These are phyloP conservation scores for Diadumene lineata DNA, from an alignment of 92 coral and sea anemone genomes.

Conservation along the genomic window DNA sequence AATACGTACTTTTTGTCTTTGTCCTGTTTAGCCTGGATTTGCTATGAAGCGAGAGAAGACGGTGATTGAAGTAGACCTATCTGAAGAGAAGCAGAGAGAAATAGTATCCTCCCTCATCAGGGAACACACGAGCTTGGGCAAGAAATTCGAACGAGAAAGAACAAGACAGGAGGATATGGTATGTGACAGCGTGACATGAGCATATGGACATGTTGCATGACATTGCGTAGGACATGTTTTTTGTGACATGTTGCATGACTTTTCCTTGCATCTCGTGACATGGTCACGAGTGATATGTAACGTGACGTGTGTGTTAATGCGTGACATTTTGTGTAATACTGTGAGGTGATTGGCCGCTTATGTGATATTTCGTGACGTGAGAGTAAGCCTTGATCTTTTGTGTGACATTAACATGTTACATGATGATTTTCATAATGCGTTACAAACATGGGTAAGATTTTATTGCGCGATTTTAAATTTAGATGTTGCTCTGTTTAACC, in stretches of 20 bases:
- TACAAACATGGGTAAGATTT: no score
- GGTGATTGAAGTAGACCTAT: constrained; percentile 88
- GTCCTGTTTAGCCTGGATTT: constrained; percentile 75
- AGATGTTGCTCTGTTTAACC: no score
- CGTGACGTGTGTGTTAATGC: neutral
- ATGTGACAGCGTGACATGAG: constrained; percentile 31
- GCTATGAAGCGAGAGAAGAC: constrained; percentile 97
- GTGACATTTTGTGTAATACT: no score
- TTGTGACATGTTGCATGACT: constrained; percentile 49
- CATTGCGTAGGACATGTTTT: no score
- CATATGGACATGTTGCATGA: no score
- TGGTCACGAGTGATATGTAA: neutral
- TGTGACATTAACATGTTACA: no score
- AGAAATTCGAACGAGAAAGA: constrained; percentile 92
- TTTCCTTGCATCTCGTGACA: no score
- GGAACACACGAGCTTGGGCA: constrained; percentile 89
- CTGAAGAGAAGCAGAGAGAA: constrained; percentile 86
- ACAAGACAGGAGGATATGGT: constrained; percentile 93
- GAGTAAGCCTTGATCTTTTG: no score
- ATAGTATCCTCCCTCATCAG: constrained; percentile 88
- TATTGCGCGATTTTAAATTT: no score
- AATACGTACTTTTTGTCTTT: neutral
- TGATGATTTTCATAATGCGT: no score
- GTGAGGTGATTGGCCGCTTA: no score
- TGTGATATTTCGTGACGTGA: no score